Base-by-base conservation (phyloP, 2,113 vertebrate genomes). In the Prionailurus viverrinus region DNA sequence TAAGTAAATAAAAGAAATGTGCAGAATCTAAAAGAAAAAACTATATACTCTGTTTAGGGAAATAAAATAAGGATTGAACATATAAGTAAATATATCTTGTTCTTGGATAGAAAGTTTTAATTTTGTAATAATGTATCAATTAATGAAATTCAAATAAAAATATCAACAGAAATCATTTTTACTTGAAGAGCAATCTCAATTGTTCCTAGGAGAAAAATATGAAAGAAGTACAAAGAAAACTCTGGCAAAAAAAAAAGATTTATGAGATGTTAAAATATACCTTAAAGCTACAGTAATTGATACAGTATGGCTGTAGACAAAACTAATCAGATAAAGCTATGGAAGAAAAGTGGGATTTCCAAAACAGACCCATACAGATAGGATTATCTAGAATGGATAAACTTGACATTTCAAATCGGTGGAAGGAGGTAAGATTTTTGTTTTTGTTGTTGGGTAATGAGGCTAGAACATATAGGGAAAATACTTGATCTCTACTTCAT, bases 171-270 rank as follows among this genome's bases (percentile, higher is more conserved):
- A 93, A 93, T 84, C 45, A 89, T 36, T n/a, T 91, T 48, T 94
- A 92, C n/a, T 82, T 94, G 45, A 85, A 96, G 86, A 94, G 18
- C 71, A 82, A 78, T 33, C 36, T 89, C 90, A 82, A 45, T 14
- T 66, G 14, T 41, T 73, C 13, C 12, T 92, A 65, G 85, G 10
- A 84, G 8, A 79, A 94, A 90, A 89, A 66, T 5, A 82, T 31
- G 25, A 63, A 53, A 91, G 53, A 48, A 89, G 45, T 1, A 1
- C 23, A 48, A 95, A 89, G 61, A 78, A 94, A 96, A 61, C 55
- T 85, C 33, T 86, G 45, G 86, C 79, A 85, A 79, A 80, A 39
- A n/a, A 87, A 89, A 1, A 33, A 39, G 51, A 51, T 14, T 31
- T 68, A 63, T 25, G 10, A 36, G 41, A 89, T 66, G 91, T 14